phyloP scores from a whole-genome alignment of 2,797 vertebrate genomes.

The Rousettus madagascariensis region DNA sequence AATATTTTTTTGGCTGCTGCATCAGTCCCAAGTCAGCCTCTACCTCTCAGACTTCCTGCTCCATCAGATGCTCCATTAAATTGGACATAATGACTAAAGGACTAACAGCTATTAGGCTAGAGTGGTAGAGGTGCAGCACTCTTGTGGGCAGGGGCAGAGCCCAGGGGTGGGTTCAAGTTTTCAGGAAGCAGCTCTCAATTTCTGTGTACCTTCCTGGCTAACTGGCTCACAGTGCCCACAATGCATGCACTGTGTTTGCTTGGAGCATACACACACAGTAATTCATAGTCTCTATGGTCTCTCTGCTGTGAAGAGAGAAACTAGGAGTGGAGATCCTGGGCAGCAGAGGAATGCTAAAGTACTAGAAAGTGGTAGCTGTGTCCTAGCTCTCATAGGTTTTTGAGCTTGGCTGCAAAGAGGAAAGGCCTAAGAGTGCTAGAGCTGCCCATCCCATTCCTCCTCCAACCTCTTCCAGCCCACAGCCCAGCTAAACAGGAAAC shows the following conservation, averaged over 20 bases:
- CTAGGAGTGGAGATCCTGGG: not conserved
- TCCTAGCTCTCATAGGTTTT: not conserved
- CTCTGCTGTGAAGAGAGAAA: not conserved
- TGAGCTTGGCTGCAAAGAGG: conserved; percentile 23
- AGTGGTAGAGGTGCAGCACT: not conserved
- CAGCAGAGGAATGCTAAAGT: not conserved
- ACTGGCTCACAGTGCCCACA: not conserved
- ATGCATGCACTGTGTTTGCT: not conserved
- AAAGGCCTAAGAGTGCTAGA: not conserved
- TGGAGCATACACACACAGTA: not conserved
- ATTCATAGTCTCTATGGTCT: not conserved
- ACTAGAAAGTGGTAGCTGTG: not conserved
- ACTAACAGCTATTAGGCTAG: not conserved
- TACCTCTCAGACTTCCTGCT: not conserved
- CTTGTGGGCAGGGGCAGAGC: not conserved
- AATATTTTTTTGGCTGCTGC: conserved; percentile 17
- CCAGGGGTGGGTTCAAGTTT: not conserved
- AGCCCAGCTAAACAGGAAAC: conserved; percentile 69
- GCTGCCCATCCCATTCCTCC: not conserved
- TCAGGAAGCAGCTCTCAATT: not conserved
- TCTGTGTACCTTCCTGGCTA: not conserved
- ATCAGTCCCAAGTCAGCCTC: not conserved
- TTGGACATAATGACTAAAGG: not conserved
- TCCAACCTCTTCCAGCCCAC: not conserved
- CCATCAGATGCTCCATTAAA: not conserved